Percentiles rank a stretch among this genome's conserved stretches.
These are phyloP conservation scores for Chaetops frenatus DNA, from an alignment of 2,113 vertebrate species.

Conservation along the genomic window DNA sequence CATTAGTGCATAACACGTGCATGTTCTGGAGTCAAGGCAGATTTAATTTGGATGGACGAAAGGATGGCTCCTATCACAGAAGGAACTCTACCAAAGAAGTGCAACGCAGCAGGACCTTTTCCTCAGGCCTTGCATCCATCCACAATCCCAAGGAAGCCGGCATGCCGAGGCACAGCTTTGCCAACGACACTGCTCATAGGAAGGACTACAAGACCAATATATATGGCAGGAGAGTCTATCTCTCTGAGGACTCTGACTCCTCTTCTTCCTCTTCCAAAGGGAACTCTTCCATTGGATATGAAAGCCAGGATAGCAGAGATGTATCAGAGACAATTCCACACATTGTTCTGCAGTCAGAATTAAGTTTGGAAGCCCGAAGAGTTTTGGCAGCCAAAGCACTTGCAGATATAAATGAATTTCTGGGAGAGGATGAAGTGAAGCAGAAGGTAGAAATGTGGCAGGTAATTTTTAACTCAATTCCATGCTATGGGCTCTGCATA, in stretches of 20 bases:
- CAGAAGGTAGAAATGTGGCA: slow-evolving; percentile 86
- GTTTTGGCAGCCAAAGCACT: slow-evolving; percentile 85
- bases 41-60: slow-evolving; percentile 42
- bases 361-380: slow-evolving; percentile 76
- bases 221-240: background rate
- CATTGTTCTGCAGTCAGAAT: slow-evolving; percentile 71
- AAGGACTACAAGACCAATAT: background rate
- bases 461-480: slow-evolving; percentile 70
- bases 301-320: slow-evolving; percentile 35
- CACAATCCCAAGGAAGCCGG: slow-evolving; percentile 17
- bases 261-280: slow-evolving; percentile 52
- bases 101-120: slow-evolving; percentile 77
- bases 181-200: background rate
- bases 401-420: slow-evolving; percentile 74
- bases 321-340: slow-evolving; percentile 61
- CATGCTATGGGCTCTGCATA: background rate
- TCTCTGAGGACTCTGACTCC: slow-evolving; percentile 3
- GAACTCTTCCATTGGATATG: slow-evolving; percentile 6
- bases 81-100: slow-evolving; percentile 62
- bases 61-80: slow-evolving; percentile 44
- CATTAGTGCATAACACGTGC: slow-evolving; percentile 46
- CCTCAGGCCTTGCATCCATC: slow-evolving; percentile 66
- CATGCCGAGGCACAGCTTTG: background rate
- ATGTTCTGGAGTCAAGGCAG: slow-evolving; percentile 76
- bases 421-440: slow-evolving; percentile 73